Base-by-base conservation (phyloP, 2,888 invertebrate species). In the Cinara cedri region DNA sequence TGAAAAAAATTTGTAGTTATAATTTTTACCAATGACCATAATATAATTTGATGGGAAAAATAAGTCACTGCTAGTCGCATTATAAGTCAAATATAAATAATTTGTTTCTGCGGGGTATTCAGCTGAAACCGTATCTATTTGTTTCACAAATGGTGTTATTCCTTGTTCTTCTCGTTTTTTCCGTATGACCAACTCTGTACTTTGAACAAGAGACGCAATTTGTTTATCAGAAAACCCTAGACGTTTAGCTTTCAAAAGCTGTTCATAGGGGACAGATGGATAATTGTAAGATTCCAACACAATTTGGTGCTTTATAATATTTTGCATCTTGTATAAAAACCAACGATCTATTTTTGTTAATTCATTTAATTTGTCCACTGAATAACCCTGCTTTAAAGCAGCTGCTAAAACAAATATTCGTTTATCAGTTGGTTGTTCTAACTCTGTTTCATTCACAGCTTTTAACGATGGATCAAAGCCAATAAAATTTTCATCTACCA, bases 41-140 rank as follows among this genome's bases (percentile, higher is more conserved):
- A 89, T 91, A 83, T 90, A 92, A 71, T 91, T 91, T 16, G 93
- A 93, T 0, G 91, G 90, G 83, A 94, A 95, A n/a, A 89, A 87
- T 62, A 97, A 85, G 85, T 98, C 97, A 85, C 96, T 93, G 46
- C 90, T 88, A 1, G 85, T 87, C 0, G 94, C 98, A 85, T 97
- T 98, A 86, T 99, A 99, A 0, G 99, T 99, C 44, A 98, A 86
- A 85, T 98, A 99, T n/a, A 99, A 89, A 85, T 99, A 99, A 86
- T 99, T 99, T 1, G 99, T 99, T 49, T 91, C 90, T 0, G 98
- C 98, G 0, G 99, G 99, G 97, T 98, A 99, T 87, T 99, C 99
- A 0, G 98, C 99, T 55, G 99, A 98, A 6, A 99, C 98, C 0
- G 98, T 99, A 86, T 99, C 98, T 82, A 99, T 98, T 88, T 97